phyloP scores from a whole-genome alignment of 1,140 invertebrate genomes.

The Melanaphis sacchari region DNA sequence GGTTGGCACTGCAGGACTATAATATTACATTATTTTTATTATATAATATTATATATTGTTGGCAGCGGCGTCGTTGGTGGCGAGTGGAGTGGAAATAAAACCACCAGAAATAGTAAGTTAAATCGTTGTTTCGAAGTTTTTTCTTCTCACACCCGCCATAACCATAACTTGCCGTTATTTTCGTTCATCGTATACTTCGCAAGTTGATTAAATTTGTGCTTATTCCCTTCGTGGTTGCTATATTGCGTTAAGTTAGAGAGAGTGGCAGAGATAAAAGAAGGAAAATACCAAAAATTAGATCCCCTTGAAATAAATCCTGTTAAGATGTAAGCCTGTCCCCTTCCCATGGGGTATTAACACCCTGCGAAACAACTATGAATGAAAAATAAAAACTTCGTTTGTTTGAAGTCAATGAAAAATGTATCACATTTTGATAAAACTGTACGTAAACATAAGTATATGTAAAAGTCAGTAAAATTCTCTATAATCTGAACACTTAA shows the following conservation, averaged over 20 bases:
- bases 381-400: slow-evolving; percentile 15
- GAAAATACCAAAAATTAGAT: slow-evolving; percentile 48
- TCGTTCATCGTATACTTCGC: background rate
- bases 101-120: background rate
- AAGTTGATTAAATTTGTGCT: slow-evolving; percentile 47
- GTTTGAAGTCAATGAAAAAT: slow-evolving; percentile 28
- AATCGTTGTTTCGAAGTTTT: background rate
- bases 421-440: background rate
- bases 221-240: slow-evolving; percentile 17
- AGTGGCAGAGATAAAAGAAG: background rate
- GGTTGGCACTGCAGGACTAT: background rate
- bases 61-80: too few relatives aligned
- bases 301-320: slow-evolving; percentile 41
- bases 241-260: background rate
- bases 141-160: background rate
- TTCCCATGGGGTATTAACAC: slow-evolving; percentile 37
- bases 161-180: background rate
- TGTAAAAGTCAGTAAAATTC: background rate
- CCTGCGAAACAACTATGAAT: background rate
- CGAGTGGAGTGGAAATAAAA: background rate
- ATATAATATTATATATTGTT: background rate
- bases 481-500: background rate
- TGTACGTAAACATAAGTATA: background rate
- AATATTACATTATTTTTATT: background rate
- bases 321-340: background rate